phyloP scores from a whole-genome alignment of 2,797 vertebrate genomes.

The Mus minutoides region DNA sequence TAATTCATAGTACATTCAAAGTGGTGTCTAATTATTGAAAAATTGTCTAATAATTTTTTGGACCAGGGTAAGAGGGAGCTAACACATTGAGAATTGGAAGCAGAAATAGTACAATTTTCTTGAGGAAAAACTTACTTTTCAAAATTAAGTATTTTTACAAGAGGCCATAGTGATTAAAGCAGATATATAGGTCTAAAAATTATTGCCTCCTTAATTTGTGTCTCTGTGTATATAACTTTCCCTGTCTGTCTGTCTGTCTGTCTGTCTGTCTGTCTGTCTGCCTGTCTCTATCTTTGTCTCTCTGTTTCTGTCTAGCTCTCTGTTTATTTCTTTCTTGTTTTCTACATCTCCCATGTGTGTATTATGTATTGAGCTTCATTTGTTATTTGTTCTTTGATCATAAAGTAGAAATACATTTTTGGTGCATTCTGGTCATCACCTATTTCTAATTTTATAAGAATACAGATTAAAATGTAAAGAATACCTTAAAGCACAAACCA shows the following conservation, averaged over 20 bases:
- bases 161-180: neutral
- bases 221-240: neutral
- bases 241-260: neutral
- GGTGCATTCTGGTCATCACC: neutral
- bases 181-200: neutral
- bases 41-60: neutral
- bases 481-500: neutral
- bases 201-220: neutral
- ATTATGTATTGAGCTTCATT: neutral
- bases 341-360: neutral
- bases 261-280: neutral
- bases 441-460: neutral
- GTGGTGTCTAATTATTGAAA: neutral
- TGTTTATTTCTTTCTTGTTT: neutral
- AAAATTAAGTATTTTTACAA: neutral
- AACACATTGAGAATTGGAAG: neutral
- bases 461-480: neutral
- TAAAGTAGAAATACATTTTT: neutral
- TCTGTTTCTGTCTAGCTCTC: neutral
- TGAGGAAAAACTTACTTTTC: neutral
- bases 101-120: neutral
- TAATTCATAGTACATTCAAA: neutral
- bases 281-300: neutral
- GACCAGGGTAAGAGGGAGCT: neutral
- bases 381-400: neutral